A percentile compares a stretch with the other conserved stretches of the same genome.
These are phyloP conservation scores for Sinopyrophorus schimmeli DNA, from an alignment of 2,888 invertebrate species.

Conservation along the genomic window DNA sequence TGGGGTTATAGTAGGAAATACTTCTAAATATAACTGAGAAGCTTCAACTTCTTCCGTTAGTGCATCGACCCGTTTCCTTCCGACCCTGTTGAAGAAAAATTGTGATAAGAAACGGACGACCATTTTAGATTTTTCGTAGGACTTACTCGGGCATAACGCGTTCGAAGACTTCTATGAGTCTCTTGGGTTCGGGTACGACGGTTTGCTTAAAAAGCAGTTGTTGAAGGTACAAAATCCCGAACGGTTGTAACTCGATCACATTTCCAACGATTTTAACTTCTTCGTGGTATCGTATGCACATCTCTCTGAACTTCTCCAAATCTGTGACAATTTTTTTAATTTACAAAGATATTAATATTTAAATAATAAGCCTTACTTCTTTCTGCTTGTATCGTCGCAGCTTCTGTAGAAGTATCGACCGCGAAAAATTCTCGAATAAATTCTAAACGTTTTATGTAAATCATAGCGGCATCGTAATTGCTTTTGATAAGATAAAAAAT, in stretches of 20 bases:
- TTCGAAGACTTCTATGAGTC: constrained; percentile 68
- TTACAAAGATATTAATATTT: constrained; percentile 1
- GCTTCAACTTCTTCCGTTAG: constrained; percentile 65
- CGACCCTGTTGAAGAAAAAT: constrained; percentile 59
- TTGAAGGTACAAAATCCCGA: constrained; percentile 75
- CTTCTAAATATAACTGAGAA: constrained; percentile 64
- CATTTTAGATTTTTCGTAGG: constrained; percentile 1
- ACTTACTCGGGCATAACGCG: constrained; percentile 68
- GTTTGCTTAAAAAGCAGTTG: constrained; percentile 71
- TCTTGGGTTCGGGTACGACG: constrained; percentile 71
- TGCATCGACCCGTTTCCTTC: constrained; percentile 60
- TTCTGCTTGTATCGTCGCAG: constrained; percentile 65
- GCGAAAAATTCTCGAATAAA: constrained; percentile 68
- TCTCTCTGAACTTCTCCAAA: constrained; percentile 65
- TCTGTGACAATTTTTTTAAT: constrained; percentile 48
- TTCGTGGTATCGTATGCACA: constrained; percentile 69
- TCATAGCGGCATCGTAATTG: constrained; percentile 66
- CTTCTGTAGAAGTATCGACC: constrained; percentile 69
- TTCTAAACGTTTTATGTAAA: constrained; percentile 69
- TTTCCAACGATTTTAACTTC: constrained; percentile 71
- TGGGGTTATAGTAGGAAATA: constrained; percentile 69
- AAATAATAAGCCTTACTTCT: constrained; percentile 52
- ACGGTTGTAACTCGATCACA: constrained; percentile 66
- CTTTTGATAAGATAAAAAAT: constrained; percentile 62
- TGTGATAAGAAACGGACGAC: neutral